A percentile compares a stretch with the other conserved stretches of the same genome.
Conservation (phyloP, 2,113 vertebrate species). For the Pseudorhombus dupliciocellatus region DNA sequence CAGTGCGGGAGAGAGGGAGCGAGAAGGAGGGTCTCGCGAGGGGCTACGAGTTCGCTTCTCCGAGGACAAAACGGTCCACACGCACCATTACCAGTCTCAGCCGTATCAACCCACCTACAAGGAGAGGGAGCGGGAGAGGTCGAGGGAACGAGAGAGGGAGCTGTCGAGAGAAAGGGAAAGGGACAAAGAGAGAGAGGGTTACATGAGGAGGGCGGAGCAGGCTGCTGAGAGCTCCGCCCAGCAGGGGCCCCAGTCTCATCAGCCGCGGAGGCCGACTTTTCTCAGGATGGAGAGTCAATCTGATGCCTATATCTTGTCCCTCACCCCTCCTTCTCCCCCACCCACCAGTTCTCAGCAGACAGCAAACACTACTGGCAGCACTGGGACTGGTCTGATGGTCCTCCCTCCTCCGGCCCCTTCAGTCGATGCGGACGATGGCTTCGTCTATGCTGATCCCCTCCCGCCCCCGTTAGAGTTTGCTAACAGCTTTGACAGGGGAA, state of each 20-base stretch:
- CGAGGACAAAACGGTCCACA: slow-evolving; percentile 82
- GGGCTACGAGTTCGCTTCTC: slow-evolving; percentile 86
- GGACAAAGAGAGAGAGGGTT: slow-evolving; percentile 73
- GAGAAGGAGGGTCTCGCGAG: slow-evolving; percentile 78
- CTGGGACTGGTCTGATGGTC: slow-evolving; percentile 84
- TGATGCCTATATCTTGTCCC: slow-evolving; percentile 78
- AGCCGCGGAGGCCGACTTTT: slow-evolving; percentile 74
- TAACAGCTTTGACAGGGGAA: slow-evolving; percentile 89
- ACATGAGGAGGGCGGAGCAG: slow-evolving; percentile 74
- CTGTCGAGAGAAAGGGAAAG: slow-evolving; percentile 69
- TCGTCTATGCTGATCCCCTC: slow-evolving; percentile 89
- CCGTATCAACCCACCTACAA: slow-evolving; percentile 73
- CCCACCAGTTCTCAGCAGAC: slow-evolving; percentile 54
- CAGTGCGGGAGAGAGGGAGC: slow-evolving; percentile 73
- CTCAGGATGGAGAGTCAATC: slow-evolving; percentile 82
- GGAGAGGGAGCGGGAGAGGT: slow-evolving; percentile 69
- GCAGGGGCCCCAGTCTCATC: slow-evolving; percentile 68
- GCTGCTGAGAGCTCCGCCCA: slow-evolving; percentile 60
- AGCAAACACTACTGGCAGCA: slow-evolving; percentile 43
- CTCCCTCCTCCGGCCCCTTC: slow-evolving; percentile 91
- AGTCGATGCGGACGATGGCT: slow-evolving; percentile 90
- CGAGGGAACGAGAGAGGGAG: slow-evolving; percentile 71
- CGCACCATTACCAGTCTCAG: slow-evolving; percentile 81
- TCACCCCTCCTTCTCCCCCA: slow-evolving; percentile 80
- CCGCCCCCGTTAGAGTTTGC: slow-evolving; percentile 92